Evolutionary conservation across 2,113 vertebrate genomes (phyloP), one percentile per base, ranked within the genome.

Genomic region (Pantherophis guttatus): DNA sequence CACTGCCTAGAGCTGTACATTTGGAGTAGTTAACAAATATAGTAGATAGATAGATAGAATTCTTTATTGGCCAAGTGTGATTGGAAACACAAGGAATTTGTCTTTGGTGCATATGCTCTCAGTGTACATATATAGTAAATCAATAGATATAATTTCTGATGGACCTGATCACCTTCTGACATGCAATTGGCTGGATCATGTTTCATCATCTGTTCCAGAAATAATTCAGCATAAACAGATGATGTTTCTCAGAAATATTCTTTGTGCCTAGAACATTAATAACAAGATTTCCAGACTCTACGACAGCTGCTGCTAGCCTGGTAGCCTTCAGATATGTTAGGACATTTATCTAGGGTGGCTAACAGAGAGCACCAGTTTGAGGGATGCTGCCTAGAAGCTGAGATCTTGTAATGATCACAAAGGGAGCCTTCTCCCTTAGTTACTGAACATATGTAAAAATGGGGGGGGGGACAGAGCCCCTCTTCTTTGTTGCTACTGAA

Each of bases 401-500:
- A 65, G 26, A 21, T 52, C 62, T 65, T 70, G 6, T 24, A 59
- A 65, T 1, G 3, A 48, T 90, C 44, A 90, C 39, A 90, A 50
- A 90, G 2, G 39, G 12, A 29, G 39, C 2, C 39, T 90, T 62
- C 57, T 90, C 29, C 21, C 19, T 50, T 44, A 26, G 88, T 62
- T 89, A 59, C 33, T 50, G 15, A 89, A 29, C 55, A n/a, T 65
- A 11, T 5, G 50, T 19, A 65, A 33, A 33, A 33, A 15, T 33
- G 33, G 65, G 5, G 12, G 5, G 1, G 12, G 29, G 0, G 0
- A 48, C 12, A 54, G 23, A 12, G 13, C 1, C 3, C 29, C 4
- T 33, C 13, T 33, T 75, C 70, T 75, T 33, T 33, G 0, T 17
- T 33, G 13, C 13, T 75, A 17, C n/a, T 75, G n/a, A 75, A 33